These are phyloP conservation scores for Iphiclides podalirius DNA, from an alignment of 2,888 invertebrate species.

Conservation along the genomic window DNA sequence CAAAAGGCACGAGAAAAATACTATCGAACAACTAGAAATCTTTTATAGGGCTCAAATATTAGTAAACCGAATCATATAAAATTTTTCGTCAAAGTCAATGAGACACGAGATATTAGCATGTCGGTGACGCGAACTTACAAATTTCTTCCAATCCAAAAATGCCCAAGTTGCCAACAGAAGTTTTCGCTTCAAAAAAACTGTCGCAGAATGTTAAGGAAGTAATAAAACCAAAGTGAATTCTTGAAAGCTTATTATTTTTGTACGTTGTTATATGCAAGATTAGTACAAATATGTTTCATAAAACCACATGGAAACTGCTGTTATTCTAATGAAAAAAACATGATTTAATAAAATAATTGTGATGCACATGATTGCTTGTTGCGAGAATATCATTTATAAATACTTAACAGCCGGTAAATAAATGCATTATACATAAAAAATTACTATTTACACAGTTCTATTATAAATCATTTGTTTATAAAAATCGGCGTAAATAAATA, in stretches of 20 bases:
- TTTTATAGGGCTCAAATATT: too few species aligned
- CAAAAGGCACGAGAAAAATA: too few species aligned
- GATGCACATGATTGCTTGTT: slow-evolving; percentile 47
- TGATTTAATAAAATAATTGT: slow-evolving; percentile 37
- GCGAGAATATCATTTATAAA: slow-evolving; percentile 45
- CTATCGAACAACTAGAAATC: too few species aligned
- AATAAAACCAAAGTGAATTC: slow-evolving; percentile 41
- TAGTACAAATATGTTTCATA: slow-evolving; percentile 54
- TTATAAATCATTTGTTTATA: slow-evolving; percentile 42
- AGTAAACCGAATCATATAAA: too few species aligned
- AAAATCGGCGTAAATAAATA: slow-evolving; percentile 58
- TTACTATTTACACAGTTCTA: slow-evolving; percentile 64
- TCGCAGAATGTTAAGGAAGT: neutral
- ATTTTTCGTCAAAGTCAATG: too few species aligned
- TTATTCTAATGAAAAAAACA: slow-evolving; percentile 1
- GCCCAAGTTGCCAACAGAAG: too few species aligned
- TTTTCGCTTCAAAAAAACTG: too few species aligned
- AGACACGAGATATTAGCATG: too few species aligned
- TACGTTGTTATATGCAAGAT: slow-evolving; percentile 71
- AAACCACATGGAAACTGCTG: slow-evolving; percentile 29
- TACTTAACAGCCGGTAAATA: slow-evolving; percentile 72
- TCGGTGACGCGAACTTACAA: too few species aligned
- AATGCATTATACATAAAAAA: slow-evolving; percentile 72
- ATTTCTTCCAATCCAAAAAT: too few species aligned
- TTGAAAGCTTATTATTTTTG: slow-evolving; percentile 79